Percentiles rank a stretch among this genome's conserved stretches.
Conservation (phyloP, 2,797 vertebrate species). For the Nasua narica region DNA sequence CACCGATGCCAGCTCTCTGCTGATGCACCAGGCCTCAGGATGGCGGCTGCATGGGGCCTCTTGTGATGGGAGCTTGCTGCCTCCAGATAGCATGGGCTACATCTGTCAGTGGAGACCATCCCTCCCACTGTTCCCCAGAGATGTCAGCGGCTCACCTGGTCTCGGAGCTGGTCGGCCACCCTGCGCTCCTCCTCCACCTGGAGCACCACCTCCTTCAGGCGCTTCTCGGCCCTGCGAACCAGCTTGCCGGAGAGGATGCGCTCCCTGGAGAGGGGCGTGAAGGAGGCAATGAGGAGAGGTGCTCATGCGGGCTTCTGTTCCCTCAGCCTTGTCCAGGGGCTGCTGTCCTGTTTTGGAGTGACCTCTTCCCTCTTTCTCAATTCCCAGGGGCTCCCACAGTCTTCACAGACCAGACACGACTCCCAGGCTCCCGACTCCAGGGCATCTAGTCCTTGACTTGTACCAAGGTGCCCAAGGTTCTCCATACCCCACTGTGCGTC, state of each 20-base stretch:
- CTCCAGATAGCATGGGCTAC: rapidly evolving
- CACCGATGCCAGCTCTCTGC: neutral
- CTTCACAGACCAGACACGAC: neutral
- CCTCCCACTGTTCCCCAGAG: neutral
- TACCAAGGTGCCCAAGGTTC: neutral
- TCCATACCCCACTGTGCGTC: neutral
- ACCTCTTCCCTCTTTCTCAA: neutral
- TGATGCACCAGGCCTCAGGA: neutral
- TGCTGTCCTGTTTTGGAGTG: neutral
- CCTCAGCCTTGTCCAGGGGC: neutral
- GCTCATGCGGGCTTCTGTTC: neutral
- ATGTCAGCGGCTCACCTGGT: slow-evolving; percentile 82
- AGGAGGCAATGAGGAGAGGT: neutral
- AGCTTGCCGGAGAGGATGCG: slow-evolving; percentile 91
- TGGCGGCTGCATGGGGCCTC: rapidly evolving
- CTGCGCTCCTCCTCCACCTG: slow-evolving; percentile 96
- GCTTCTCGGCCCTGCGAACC: slow-evolving; percentile 92
- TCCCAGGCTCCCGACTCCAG: neutral
- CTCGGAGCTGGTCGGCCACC: slow-evolving; percentile 93
- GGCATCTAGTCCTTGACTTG: neutral
- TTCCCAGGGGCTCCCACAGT: neutral
- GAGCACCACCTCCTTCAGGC: slow-evolving; percentile 93
- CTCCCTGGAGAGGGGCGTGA: slow-evolving; percentile 82
- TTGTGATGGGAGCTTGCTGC: neutral
- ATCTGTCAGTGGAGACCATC: too few species aligned